Conservation (phyloP, 1,140 invertebrate genomes). For the Atta texana region DNA sequence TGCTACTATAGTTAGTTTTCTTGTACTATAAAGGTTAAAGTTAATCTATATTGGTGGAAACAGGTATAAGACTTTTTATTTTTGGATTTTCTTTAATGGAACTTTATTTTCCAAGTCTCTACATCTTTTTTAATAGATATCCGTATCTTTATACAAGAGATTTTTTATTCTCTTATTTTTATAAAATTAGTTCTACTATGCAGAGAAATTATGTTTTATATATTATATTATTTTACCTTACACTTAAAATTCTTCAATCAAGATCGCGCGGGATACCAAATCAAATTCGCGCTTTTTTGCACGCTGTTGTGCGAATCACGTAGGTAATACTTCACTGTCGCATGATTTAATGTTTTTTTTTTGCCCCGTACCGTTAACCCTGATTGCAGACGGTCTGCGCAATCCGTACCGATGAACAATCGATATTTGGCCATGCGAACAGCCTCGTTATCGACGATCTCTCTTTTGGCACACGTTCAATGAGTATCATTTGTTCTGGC, state of each 20-base stretch:
- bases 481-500: conserved; percentile 31
- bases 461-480: conserved; percentile 64
- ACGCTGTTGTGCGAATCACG: background rate
- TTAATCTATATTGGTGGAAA: too few relatives aligned
- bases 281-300: background rate
- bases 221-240: background rate
- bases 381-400: conserved; percentile 48
- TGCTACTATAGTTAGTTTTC: too few relatives aligned
- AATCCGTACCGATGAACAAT: conserved; percentile 67
- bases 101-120: background rate
- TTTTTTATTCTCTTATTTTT: background rate
- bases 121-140: background rate
- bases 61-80: too few relatives aligned
- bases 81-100: background rate
- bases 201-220: background rate
- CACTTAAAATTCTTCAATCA: background rate
- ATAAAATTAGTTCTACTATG: background rate
- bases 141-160: background rate
- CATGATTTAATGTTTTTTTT: conserved; percentile 12
- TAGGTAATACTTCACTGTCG: background rate
- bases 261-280: background rate
- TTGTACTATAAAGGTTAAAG: too few relatives aligned
- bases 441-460: conserved; percentile 67
- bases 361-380: conserved; percentile 61
- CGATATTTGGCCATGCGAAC: conserved; percentile 64